A percentile compares a stretch with the other conserved stretches of the same genome.
Evolutionary conservation across 2,113 vertebrate species (phyloP).

Genomic region (Chinchilla lanigera): DNA sequence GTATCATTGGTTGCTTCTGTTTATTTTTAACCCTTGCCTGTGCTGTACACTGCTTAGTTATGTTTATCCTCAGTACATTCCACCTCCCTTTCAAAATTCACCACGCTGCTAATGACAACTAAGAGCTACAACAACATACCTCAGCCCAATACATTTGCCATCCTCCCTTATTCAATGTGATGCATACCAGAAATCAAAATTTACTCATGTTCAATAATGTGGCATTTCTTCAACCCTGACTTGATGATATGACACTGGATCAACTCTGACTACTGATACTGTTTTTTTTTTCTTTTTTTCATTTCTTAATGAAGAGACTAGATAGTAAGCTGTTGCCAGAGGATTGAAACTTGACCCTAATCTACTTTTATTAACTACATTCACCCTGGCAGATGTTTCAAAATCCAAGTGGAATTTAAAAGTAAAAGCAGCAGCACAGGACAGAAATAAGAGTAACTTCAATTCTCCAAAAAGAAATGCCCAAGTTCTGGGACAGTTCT

Average conservation of each 20-base stretch:
- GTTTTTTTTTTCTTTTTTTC: neutral
- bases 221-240: neutral
- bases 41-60: neutral
- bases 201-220: neutral
- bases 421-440: neutral
- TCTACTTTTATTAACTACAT: slow-evolving; percentile 63
- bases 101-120: neutral
- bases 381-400: slow-evolving; percentile 7
- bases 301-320: slow-evolving; percentile 23
- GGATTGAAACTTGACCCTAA: slow-evolving; percentile 35
- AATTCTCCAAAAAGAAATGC: neutral
- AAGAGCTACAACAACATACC: neutral
- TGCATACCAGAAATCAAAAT: neutral
- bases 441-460: slow-evolving; percentile 9
- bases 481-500: neutral
- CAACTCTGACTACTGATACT: neutral
- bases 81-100: neutral
- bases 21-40: neutral
- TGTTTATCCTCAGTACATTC: slow-evolving; percentile 4
- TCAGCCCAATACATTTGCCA: neutral
- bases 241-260: neutral
- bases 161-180: neutral
- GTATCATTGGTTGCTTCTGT: neutral
- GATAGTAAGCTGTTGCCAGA: neutral
- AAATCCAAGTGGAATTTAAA: slow-evolving; percentile 41